These are phyloP conservation scores for Fulica atra DNA, from an alignment of 2,113 vertebrate genomes.

Conservation along the genomic window DNA sequence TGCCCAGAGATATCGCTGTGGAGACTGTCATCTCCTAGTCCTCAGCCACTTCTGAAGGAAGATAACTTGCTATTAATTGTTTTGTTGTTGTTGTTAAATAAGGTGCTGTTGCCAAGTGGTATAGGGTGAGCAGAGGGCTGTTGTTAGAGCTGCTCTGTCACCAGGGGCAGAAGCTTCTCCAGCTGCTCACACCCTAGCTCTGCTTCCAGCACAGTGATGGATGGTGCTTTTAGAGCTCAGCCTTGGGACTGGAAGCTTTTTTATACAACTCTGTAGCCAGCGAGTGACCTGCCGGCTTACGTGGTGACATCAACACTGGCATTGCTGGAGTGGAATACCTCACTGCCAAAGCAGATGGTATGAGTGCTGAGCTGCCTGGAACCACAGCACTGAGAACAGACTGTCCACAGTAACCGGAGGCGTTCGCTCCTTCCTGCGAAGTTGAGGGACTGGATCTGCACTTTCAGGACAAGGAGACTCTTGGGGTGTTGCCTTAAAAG, in stretches of 20 bases:
- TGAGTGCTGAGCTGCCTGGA: background rate
- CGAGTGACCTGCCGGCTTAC: background rate
- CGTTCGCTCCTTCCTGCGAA: too few relatives aligned
- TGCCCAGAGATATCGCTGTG: background rate
- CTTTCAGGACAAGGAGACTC: background rate
- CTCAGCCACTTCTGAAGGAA: background rate
- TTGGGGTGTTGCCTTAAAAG: background rate
- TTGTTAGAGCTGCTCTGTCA: background rate
- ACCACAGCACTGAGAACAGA: background rate
- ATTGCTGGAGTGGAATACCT: background rate
- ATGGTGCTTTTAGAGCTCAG: background rate
- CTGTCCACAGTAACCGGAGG: background rate
- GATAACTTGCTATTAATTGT: background rate
- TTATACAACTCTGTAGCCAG: background rate
- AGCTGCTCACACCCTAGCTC: background rate
- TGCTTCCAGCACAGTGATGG: background rate
- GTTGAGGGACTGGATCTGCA: background rate
- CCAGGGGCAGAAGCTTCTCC: background rate
- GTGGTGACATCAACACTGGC: background rate
- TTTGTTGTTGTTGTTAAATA: background rate
- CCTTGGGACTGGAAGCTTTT: background rate
- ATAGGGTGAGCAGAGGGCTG: background rate
- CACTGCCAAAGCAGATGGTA: background rate
- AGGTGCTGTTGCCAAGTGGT: background rate
- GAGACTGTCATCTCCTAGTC: conserved; percentile 40